phyloP scores from a whole-genome alignment of 2,888 invertebrate species.

The Drosophila peninsularis region DNA sequence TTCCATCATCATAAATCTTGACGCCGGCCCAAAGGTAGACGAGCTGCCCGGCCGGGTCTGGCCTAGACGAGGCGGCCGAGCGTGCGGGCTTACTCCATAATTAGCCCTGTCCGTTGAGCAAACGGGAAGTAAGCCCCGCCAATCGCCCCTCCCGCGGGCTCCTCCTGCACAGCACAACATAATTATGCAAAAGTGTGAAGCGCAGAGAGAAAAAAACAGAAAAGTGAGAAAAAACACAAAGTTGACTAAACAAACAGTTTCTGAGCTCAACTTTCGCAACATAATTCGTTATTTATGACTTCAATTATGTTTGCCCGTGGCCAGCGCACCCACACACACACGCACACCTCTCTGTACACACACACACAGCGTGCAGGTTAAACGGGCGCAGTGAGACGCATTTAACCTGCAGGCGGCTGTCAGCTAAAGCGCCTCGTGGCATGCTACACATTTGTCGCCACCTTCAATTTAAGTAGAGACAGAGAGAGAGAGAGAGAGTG shows the following conservation, averaged over 20 bases:
- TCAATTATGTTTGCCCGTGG: slow-evolving; percentile 78
- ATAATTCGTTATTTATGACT: slow-evolving; percentile 81
- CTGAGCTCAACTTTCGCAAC: slow-evolving; percentile 70
- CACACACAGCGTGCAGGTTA: slow-evolving; percentile 52
- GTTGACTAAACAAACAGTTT: slow-evolving; percentile 67
- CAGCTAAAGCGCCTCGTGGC: slow-evolving; percentile 46
- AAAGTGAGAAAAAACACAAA: slow-evolving; percentile 23
- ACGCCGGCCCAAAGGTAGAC: slow-evolving; percentile 34
- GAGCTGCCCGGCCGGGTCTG: slow-evolving; percentile 8
- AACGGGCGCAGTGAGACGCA: slow-evolving; percentile 66
- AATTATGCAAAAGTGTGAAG: slow-evolving; percentile 78
- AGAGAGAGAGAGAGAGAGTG: neutral
- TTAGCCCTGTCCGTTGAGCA: slow-evolving; percentile 63
- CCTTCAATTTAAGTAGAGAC: slow-evolving; percentile 35
- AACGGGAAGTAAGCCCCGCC: slow-evolving; percentile 39
- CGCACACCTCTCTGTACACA: slow-evolving; percentile 29
- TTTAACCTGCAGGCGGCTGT: slow-evolving; percentile 57
- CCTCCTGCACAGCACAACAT: slow-evolving; percentile 49
- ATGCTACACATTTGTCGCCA: slow-evolving; percentile 66
- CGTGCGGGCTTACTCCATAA: slow-evolving; percentile 60
- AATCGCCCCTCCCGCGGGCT: slow-evolving; percentile 1
- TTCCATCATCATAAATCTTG: slow-evolving; percentile 80
- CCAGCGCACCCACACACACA: slow-evolving; percentile 34
- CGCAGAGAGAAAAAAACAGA: slow-evolving; percentile 8
- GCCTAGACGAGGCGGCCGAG: slow-evolving; percentile 17